Base-by-base conservation (phyloP, 2,113 vertebrate species). In the Noturus placidus region DNA sequence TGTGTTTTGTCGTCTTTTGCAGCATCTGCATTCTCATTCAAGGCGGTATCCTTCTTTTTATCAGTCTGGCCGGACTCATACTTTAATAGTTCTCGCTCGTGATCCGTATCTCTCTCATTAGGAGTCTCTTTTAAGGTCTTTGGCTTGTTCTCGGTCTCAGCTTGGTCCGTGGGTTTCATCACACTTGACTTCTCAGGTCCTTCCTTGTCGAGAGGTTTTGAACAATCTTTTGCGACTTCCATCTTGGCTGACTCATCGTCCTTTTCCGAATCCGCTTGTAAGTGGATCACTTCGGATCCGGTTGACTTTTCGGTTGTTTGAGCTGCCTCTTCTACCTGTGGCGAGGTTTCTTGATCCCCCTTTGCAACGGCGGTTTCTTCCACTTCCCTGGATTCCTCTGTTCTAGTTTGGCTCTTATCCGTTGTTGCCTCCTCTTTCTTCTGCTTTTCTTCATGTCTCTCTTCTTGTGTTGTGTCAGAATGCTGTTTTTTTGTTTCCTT, bases 331-430 rank as follows among this genome's bases (percentile, higher is more conserved):
- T 92, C 90, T 86, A 90, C 22, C 33, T 81, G 69, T 86, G 76
- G n/a, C 33, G 78, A 70, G 17, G 61, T 78, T 78, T 82, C 59
- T 25, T 61, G 84, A 20, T 83, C 80, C 38, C 56, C 81, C 30
- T 86, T 88, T 52, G 33, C 61, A 30, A 38, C 38, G 2, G n/a
- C 8, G 3, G 30, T 42, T 79, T 87, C 79, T 14, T 88, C 87
- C 74, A 42, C 82, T 74, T 90, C 86, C n/a, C 81, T 74, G 25
- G 82, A 30, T 42, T 90, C 91, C 84, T 90, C 85, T 5, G 11
- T 65, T 35, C 30, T 6, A 19, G 35, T 4, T 2, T 52, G 76
- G 4, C 69, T 86, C 0, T 90, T 84, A 33, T 46, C 56, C 4
- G 63, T 69, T 15, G 85, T 87, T 59, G 0, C 89, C 86, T 80